Conservation (phyloP, 2,113 vertebrate species). For the Syrrhaptes paradoxus region DNA sequence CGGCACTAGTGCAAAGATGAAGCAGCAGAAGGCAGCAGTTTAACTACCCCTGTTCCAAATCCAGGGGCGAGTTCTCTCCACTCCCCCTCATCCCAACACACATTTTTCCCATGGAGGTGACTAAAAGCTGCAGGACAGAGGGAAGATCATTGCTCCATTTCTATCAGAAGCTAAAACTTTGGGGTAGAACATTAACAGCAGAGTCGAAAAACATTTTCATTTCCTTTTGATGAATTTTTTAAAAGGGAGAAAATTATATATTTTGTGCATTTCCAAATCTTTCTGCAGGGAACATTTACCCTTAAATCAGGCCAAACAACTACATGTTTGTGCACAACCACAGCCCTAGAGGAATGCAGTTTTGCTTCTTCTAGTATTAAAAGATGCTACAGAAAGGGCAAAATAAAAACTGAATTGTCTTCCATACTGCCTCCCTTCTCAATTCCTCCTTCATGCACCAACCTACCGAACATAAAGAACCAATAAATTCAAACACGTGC, state of each 20-base stretch:
- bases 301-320: constrained; percentile 41
- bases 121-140: background rate
- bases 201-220: constrained; percentile 30
- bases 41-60: background rate
- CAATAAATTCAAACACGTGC: background rate
- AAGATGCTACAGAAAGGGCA: background rate
- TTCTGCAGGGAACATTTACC: constrained; percentile 44
- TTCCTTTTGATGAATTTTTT: constrained; percentile 58
- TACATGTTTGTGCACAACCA: constrained; percentile 18
- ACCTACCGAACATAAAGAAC: background rate
- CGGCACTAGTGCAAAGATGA: background rate
- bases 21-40: background rate
- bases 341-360: background rate
- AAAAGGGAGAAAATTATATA: constrained; percentile 5
- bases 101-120: background rate
- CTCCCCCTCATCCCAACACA: background rate
- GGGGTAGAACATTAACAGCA: background rate
- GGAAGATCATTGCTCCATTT: background rate
- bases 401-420: background rate
- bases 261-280: constrained; percentile 11
- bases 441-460: background rate
- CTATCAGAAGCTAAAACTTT: background rate
- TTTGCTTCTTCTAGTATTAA: background rate
- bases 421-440: background rate
- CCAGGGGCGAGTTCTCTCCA: background rate